A percentile compares a stretch with the other conserved stretches of the same genome.
phyloP scores from a whole-genome alignment of 2,113 vertebrate genomes.

The Sturnira hondurensis region DNA sequence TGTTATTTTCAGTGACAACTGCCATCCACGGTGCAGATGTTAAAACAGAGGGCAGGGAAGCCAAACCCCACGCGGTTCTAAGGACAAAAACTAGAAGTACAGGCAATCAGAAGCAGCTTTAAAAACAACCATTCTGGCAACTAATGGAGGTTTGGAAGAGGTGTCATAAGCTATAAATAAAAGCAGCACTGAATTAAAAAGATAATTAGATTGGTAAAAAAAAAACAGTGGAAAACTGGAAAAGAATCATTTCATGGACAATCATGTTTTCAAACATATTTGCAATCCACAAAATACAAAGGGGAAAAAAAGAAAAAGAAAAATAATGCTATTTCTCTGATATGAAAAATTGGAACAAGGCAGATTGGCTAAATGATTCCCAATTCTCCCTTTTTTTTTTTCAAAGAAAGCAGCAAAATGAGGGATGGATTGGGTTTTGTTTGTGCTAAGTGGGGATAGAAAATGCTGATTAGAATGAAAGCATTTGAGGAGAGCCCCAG shows the following conservation, averaged over 20 bases:
- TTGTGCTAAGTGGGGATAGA: conserved; percentile 21
- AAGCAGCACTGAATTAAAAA: conserved; percentile 72
- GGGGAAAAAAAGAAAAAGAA: conserved; percentile 41
- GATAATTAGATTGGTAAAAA: conserved; percentile 74
- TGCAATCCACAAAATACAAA: conserved; percentile 67
- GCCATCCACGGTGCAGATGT: background rate
- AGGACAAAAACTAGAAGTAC: conserved; percentile 29
- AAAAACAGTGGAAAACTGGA: conserved; percentile 71
- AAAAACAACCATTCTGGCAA: conserved; percentile 56
- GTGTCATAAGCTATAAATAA: conserved; percentile 75
- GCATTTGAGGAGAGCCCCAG: conserved; percentile 30
- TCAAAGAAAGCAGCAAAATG: conserved; percentile 57
- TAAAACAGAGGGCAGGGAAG: conserved; percentile 42
- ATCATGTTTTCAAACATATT: conserved; percentile 71
- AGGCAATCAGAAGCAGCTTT: conserved; percentile 51
- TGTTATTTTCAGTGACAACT: background rate
- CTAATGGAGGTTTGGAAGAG: conserved; percentile 62
- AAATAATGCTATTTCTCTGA: conserved; percentile 57
- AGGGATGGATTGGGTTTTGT: conserved; percentile 14
- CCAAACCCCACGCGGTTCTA: background rate
- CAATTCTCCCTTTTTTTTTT: conserved; percentile 57
- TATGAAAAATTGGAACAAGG: conserved; percentile 59
- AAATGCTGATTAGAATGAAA: conserved; percentile 5
- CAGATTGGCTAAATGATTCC: conserved; percentile 59
- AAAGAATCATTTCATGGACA: conserved; percentile 68